These are phyloP conservation scores for Cettia cetti DNA, from an alignment of 2,113 vertebrate species.

Conservation along the genomic window DNA sequence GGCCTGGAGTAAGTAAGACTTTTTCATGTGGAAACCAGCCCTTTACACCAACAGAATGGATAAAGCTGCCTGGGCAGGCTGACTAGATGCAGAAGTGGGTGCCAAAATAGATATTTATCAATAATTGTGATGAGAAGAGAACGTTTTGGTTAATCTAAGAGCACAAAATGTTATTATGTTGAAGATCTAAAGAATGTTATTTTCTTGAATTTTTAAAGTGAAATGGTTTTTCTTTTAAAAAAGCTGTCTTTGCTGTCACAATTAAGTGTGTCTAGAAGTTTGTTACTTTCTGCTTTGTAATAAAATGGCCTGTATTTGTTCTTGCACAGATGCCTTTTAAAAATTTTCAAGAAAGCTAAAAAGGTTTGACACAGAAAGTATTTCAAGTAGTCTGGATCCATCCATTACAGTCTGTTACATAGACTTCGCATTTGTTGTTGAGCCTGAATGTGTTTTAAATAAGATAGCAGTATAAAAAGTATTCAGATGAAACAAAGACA, in stretches of 20 bases:
- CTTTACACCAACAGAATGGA: background rate
- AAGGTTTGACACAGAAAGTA: background rate
- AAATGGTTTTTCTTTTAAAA: background rate
- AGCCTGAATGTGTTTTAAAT: background rate
- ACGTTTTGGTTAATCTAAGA: background rate
- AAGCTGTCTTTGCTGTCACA: background rate
- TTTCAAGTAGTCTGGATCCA: background rate
- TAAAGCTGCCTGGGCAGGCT: background rate
- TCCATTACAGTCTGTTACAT: background rate
- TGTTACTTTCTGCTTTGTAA: background rate
- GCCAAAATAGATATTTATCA: background rate
- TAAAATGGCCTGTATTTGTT: background rate
- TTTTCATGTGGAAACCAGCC: background rate
- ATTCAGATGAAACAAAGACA: background rate
- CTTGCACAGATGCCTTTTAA: background rate
- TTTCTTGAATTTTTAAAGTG: background rate
- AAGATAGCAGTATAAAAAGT: background rate
- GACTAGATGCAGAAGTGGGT: background rate
- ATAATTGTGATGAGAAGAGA: background rate
- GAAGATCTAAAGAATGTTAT: background rate
- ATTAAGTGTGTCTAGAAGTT: background rate
- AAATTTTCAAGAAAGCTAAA: background rate
- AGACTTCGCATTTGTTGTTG: background rate
- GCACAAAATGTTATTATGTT: background rate
- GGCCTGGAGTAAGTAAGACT: background rate